Percentiles rank a stretch among this genome's conserved stretches.
phyloP scores from a whole-genome alignment of 2,113 vertebrate genomes.

The Smithornis capensis region DNA sequence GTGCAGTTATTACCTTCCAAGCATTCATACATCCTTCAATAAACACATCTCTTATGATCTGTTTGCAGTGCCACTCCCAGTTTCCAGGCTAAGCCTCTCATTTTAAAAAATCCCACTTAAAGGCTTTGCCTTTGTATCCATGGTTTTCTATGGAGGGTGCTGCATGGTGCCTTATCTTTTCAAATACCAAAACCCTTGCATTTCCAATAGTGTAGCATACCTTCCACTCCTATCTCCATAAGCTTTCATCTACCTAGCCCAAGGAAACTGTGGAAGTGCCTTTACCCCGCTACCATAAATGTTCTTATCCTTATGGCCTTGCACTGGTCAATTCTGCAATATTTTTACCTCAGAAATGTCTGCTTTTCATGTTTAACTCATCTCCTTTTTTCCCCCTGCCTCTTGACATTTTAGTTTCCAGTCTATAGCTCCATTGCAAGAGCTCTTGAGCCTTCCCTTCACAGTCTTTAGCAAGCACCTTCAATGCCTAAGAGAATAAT shows the following conservation, averaged over 20 bases:
- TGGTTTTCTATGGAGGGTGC: neutral
- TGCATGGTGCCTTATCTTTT: neutral
- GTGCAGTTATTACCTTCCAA: neutral
- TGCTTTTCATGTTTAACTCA: neutral
- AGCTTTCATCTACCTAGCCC: neutral
- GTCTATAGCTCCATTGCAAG: neutral
- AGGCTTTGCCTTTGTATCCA: neutral
- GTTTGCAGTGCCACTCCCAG: neutral
- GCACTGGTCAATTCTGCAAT: neutral
- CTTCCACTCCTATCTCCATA: neutral
- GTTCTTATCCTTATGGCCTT: neutral
- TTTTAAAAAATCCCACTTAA: neutral
- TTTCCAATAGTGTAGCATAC: neutral
- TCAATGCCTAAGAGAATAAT: neutral
- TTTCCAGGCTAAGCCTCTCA: neutral
- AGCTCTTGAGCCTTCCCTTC: neutral
- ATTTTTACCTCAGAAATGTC: neutral
- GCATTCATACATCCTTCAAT: neutral
- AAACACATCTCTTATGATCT: accelerated
- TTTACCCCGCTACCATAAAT: neutral
- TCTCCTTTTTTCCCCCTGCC: neutral
- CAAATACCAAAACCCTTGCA: neutral
- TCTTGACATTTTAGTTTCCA: neutral
- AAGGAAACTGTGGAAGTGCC: neutral
- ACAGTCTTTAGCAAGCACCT: neutral